Evolutionary conservation across 2,113 vertebrate species (phyloP), one percentile per base, ranked within the genome.

Genomic region (Scomber colias): DNA sequence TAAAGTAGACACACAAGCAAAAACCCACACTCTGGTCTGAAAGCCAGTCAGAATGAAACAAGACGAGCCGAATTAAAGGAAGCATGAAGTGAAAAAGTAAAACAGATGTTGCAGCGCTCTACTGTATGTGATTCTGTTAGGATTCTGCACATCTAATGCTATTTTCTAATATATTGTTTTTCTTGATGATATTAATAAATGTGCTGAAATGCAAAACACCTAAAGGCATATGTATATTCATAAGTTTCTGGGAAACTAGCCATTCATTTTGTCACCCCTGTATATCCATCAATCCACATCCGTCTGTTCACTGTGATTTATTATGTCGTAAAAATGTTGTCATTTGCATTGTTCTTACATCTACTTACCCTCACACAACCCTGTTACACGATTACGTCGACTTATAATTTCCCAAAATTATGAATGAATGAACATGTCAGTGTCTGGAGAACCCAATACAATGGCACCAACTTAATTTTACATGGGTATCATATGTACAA

Each of bases 1-100:
- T 80, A 45, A 75, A 61, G 27, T 49, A 45, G 4, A 68, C 50
- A 75, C 48, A 50, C 2, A 24, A 60, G 66, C 3, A 50, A 40
- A 24, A n/a, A 21, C 12, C 4, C 40, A 59, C 30, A 21, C 9
- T 19, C 54, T 16, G 8, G 21, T 54, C 10, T 12, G 48, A 46
- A 53, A 46, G 48, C 46, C 46, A 61, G n/a, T 15, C 3, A 40
- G 14, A 53, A 54, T 54, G 31, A 46, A 55, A 64, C 1, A 11
- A 46, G 48, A 53, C 19, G 17, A 51, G 24, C 44, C 31, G 11
- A 35, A 16, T 8, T n/a, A 31, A 35, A 24, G n/a, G 21, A 45
- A 31, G 73, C 3, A 11, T 51, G 51, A 8, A 66, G 56, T 12
- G 55, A 69, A 59, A 68, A 46, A n/a, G 46, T 61, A 30, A 60